Base-by-base conservation (phyloP, 2,888 invertebrate species). In the Drosophila longiperda region DNA sequence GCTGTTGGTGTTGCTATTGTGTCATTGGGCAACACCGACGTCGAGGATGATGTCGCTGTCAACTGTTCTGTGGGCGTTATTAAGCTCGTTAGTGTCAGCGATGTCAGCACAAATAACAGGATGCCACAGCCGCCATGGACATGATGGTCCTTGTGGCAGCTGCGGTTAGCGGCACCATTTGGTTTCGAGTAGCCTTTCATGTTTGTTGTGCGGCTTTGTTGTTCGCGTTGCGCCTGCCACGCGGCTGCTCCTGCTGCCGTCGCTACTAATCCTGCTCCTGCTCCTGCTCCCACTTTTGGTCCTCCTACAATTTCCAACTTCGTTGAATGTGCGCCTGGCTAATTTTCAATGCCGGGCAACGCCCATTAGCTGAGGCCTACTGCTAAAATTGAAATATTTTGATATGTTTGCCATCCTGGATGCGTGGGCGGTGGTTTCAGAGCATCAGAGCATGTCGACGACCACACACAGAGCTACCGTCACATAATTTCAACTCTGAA, bases 21-120 rank as follows among this genome's bases (percentile, higher is more conserved):
- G 50, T 26, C 52, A 36, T 61, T 59, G 48, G 60, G 23, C 49
- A 61, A 34, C 42, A 62, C 17, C 32, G 63, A 38, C 53, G 73
- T 58, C 72, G 78, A 62, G 26, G 63, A 33, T 42, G 54, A n/a
- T 48, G 73, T 60, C 73, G 77, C 70, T 82, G 82, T 78, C 84
- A 88, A 73, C 80, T 74, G 84, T 70, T 90, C 78, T 76, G 82
- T 83, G 81, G 75, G 77, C 82, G 91, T 88, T 84, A 90, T 80
- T 90, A 90, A 89, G 90, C 91, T 90, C 84, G 87, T 91, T 89
- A 90, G 82, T 82, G 90, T 83, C 87, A 86, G 73, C 63, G 82
- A 83, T 80, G 80, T 88, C 90, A 87, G 82, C 75, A 73, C 73
- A 76, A 89, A 87, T 87, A 90, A 82, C 89, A 90, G 79, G 73